Conservation (phyloP, 2,888 invertebrate genomes). For the Phalera bucephala region DNA sequence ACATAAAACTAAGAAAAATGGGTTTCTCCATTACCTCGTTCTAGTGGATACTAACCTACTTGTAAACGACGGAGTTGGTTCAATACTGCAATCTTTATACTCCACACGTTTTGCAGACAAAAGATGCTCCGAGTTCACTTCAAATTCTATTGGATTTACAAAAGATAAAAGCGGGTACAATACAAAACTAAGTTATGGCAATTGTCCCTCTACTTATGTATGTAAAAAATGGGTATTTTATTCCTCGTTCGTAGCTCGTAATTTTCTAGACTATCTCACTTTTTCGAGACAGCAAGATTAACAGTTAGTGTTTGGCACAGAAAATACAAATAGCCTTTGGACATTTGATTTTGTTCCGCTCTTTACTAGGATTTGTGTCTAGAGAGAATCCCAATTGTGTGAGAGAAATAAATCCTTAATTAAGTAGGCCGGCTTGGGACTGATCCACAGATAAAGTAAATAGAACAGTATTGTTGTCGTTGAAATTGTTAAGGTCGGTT, state of each 20-base stretch:
- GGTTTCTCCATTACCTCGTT: neutral
- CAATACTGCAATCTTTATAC: slow-evolving; percentile 3
- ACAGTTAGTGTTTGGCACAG: slow-evolving; percentile 26
- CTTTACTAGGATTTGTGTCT: slow-evolving; percentile 33
- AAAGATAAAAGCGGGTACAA: slow-evolving; percentile 18
- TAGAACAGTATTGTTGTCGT: too few species aligned
- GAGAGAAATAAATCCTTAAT: slow-evolving; percentile 22
- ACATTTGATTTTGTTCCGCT: slow-evolving; percentile 34
- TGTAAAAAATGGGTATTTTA: slow-evolving; percentile 11
- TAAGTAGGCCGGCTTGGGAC: too few species aligned
- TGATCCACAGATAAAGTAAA: too few species aligned
- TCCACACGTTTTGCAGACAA: slow-evolving; percentile 1
- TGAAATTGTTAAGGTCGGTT: too few species aligned
- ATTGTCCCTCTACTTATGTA: slow-evolving; percentile 9
- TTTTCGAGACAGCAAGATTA: slow-evolving; percentile 31
- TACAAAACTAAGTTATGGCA: slow-evolving; percentile 5
- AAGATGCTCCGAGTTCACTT: neutral
- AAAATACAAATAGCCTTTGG: slow-evolving; percentile 36
- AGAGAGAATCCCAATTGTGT: slow-evolving; percentile 25
- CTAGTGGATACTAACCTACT: slow-evolving; percentile 1
- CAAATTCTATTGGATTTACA: neutral
- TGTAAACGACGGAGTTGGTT: slow-evolving; percentile 1
- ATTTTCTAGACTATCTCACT: slow-evolving; percentile 24
- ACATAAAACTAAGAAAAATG: neutral
- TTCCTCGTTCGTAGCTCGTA: slow-evolving; percentile 12